phyloP scores from a whole-genome alignment of 2,113 vertebrate genomes.

The Gobio gobio region DNA sequence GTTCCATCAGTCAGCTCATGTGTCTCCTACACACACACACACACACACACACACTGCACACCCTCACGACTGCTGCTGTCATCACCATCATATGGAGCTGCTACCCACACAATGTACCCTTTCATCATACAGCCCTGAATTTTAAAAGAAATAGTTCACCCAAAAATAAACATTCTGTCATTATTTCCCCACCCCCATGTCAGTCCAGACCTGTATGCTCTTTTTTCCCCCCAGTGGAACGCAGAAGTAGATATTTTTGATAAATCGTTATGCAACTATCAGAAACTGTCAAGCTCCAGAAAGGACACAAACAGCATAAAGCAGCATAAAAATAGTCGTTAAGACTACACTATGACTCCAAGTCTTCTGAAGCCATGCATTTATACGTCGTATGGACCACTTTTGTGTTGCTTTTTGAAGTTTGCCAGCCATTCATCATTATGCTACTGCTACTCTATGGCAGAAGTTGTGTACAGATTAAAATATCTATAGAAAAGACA shows the following conservation, averaged over 20 bases:
- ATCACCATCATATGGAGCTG: constrained; percentile 15
- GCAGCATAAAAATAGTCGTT: not conserved
- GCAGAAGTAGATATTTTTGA: not conserved
- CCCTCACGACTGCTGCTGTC: constrained; percentile 31
- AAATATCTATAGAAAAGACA: not conserved
- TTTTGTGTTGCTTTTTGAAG: not conserved
- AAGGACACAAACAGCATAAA: not conserved
- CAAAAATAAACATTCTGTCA: constrained; percentile 26
- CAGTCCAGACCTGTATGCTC: not conserved
- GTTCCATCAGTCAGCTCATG: constrained; percentile 27
- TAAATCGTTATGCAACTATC: not conserved
- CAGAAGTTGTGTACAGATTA: not conserved
- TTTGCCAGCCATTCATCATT: not conserved
- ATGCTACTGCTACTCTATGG: not conserved
- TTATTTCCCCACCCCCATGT: constrained; percentile 4
- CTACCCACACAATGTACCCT: constrained; percentile 34
- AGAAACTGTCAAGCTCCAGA: not conserved
- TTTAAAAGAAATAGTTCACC: constrained; percentile 14
- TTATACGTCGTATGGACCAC: not conserved
- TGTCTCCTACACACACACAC: constrained; percentile 26
- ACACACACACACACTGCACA: constrained; percentile 12
- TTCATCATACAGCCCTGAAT: constrained; percentile 20
- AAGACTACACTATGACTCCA: not conserved
- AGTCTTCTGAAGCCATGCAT: not conserved
- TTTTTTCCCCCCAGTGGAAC: not conserved